Percentiles rank a stretch among this genome's conserved stretches.
Conservation (phyloP, 1,140 invertebrate genomes). For the Spodoptera litura region DNA sequence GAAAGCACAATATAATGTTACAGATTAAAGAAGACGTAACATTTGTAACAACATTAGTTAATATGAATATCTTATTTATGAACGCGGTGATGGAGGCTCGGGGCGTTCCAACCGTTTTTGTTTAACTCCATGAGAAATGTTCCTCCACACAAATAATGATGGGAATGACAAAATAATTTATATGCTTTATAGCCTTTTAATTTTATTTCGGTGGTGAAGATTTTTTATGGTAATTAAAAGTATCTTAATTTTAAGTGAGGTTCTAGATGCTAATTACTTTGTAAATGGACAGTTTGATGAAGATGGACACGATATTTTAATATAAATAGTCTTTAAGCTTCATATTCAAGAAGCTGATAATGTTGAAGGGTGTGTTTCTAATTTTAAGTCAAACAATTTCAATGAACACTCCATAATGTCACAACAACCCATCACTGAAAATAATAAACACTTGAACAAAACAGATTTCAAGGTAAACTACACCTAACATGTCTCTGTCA, state of each 20-base stretch:
- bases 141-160: constrained; percentile 31
- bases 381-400: not conserved
- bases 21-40: constrained; percentile 74
- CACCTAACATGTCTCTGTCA: constrained; percentile 45
- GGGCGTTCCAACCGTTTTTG: constrained; percentile 42
- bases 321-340: too few relatives aligned
- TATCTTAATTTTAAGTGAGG: not conserved
- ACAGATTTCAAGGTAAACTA: constrained; percentile 42
- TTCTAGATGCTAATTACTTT: too few relatives aligned
- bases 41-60: constrained; percentile 82
- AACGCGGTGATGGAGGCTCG: constrained; percentile 64
- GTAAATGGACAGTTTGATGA: not conserved
- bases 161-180: constrained; percentile 32
- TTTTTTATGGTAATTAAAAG: not conserved
- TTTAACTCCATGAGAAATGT: constrained; percentile 22
- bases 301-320: not conserved
- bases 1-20: constrained; percentile 76
- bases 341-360: too few relatives aligned
- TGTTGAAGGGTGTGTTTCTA: too few relatives aligned
- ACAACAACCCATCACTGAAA: not conserved
- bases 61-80: constrained; percentile 79
- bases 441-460: constrained; percentile 38
- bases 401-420: not conserved
- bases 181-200: constrained; percentile 29
- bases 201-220: not conserved